Conservation (phyloP, 35 echinoderm and acorn worm genomes). For the Ophioderma brevispina region DNA sequence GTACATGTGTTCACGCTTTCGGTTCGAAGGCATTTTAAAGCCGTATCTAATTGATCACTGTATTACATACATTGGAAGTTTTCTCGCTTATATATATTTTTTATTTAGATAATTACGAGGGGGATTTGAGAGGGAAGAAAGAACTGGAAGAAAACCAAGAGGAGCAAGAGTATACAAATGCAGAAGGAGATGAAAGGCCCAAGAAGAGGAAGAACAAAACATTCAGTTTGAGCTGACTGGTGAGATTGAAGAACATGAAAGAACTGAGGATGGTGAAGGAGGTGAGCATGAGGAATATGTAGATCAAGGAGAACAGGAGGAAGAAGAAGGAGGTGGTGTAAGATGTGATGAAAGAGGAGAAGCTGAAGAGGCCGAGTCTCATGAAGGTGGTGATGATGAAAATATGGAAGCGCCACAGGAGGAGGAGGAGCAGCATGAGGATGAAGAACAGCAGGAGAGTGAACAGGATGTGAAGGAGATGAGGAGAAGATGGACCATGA, state of each 20-base stretch:
- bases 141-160: too few species aligned
- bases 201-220: conserved; percentile 33
- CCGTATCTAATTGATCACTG: too few species aligned
- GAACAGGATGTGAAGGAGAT: not conserved
- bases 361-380: too few species aligned
- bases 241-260: conserved; percentile 17
- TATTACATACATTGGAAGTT: too few species aligned
- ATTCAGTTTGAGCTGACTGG: conserved; percentile 12
- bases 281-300: conserved; percentile 35
- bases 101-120: too few species aligned
- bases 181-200: not conserved
- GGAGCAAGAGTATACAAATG: not conserved
- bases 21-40: too few species aligned
- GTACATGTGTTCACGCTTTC: too few species aligned
- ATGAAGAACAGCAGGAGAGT: not conserved
- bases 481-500: conserved; percentile 11
- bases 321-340: not conserved
- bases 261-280: conserved; percentile 21
- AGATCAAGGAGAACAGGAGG: conserved; percentile 4
- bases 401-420: conserved; percentile 32
- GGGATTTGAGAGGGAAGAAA: too few species aligned
- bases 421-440: conserved; percentile 42
- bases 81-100: too few species aligned
- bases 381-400: not conserved
- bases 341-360: not conserved